Percentiles rank a stretch among this genome's conserved stretches.
phyloP scores from a whole-genome alignment of 2,888 invertebrate species.

The Metallyticus violacea region DNA sequence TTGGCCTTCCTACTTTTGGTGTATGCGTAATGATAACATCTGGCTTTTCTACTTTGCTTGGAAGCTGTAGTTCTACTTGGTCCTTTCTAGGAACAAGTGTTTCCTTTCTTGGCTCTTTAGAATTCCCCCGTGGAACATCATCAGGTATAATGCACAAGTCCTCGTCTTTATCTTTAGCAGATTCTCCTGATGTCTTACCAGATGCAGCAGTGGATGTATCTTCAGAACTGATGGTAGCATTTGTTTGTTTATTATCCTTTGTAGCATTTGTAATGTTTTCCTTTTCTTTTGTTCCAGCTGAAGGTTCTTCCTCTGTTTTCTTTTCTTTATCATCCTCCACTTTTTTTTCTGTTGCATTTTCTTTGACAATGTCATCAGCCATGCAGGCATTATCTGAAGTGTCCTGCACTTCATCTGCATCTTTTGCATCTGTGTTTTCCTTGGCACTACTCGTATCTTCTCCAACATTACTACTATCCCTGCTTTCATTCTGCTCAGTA shows the following conservation, averaged over 20 bases:
- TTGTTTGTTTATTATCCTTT: not conserved
- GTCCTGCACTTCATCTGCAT: slow-evolving; percentile 23
- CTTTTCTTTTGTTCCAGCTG: not conserved
- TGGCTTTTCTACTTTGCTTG: not conserved
- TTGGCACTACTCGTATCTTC: slow-evolving; percentile 31
- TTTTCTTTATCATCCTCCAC: not conserved
- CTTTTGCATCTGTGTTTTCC: slow-evolving; percentile 29
- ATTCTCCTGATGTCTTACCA: not conserved
- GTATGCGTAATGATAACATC: not conserved
- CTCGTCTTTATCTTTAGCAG: not conserved
- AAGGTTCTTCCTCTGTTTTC: slow-evolving; percentile 38
- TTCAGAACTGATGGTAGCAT: not conserved
- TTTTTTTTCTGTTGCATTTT: not conserved
- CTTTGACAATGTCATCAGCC: slow-evolving; percentile 18
- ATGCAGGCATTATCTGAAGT: slow-evolving; percentile 39
- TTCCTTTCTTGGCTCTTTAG: not conserved
- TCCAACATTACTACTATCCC: not conserved
- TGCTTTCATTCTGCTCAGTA: not conserved
- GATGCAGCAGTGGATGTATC: not conserved
- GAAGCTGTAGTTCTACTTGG: not conserved
- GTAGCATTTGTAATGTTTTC: not conserved
- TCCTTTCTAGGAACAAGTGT: not conserved
- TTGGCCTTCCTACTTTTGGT: not conserved
- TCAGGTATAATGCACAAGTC: slow-evolving; percentile 45
- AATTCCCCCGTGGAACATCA: slow-evolving; percentile 36